These are phyloP conservation scores for Coelopa pilipes DNA, from an alignment of 2,888 invertebrate species.

Conservation along the genomic window DNA sequence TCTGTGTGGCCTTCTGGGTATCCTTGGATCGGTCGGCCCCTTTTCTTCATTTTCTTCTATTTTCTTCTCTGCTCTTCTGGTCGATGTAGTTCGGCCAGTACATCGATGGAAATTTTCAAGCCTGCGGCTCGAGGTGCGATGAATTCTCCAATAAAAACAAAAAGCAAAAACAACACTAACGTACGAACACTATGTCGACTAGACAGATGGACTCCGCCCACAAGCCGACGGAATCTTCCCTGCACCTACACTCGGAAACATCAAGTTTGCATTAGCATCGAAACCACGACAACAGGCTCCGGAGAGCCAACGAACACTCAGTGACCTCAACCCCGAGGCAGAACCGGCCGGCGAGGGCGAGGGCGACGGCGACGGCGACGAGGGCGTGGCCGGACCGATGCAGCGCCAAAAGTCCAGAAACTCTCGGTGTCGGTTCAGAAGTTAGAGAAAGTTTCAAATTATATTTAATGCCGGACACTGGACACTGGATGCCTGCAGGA, in stretches of 20 bases:
- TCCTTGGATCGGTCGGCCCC: no score
- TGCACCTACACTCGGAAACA: neutral
- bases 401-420: neutral
- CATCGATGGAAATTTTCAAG: slow-evolving; percentile 11
- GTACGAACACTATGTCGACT: no score
- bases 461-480: no score
- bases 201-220: no score
- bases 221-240: no score
- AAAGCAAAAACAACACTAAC: neutral
- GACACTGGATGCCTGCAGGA: no score
- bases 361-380: neutral
- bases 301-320: neutral
- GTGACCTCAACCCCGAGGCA: neutral
- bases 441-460: no score
- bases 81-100: slow-evolving; percentile 4
- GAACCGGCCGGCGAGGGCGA: neutral
- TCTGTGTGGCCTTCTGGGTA: no score
- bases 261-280: slow-evolving; percentile 19
- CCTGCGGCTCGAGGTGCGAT: slow-evolving; percentile 28
- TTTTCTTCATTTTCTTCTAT: no score
- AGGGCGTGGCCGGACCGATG: neutral
- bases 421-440: no score
- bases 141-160: slow-evolving; percentile 20
- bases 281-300: neutral
- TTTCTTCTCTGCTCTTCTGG: no score